Evolutionary conservation across 2,888 invertebrate genomes (phyloP).

Genomic region (Pachliopta kotzebuea): DNA sequence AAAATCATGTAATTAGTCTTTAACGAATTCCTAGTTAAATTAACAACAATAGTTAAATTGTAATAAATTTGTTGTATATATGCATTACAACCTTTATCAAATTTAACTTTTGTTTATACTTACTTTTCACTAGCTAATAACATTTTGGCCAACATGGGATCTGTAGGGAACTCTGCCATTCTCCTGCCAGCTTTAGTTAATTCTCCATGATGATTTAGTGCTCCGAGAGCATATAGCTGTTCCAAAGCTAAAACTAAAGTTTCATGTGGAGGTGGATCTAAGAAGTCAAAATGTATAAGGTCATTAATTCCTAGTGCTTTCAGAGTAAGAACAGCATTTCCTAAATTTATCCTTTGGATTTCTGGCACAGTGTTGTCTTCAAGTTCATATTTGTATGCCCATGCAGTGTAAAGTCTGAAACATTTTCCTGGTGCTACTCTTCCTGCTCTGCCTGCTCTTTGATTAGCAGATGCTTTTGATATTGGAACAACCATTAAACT

Average conservation of each 20-base stretch:
- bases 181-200: slow-evolving; percentile 96
- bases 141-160: slow-evolving; percentile 99
- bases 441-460: slow-evolving; percentile 97
- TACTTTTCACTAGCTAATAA: slow-evolving; percentile 97
- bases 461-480: slow-evolving; percentile 98
- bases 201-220: slow-evolving; percentile 98
- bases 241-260: slow-evolving; percentile 96
- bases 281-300: slow-evolving; percentile 97
- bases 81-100: neutral
- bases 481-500: slow-evolving; percentile 99
- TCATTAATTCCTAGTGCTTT: slow-evolving; percentile 99
- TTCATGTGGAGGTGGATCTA: slow-evolving; percentile 98
- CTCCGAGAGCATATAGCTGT: slow-evolving; percentile 98
- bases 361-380: slow-evolving; percentile 99
- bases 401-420: slow-evolving; percentile 98
- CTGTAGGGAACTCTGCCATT: slow-evolving; percentile 99
- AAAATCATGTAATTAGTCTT: no score
- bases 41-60: no score
- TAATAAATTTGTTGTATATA: neutral
- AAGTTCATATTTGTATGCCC: slow-evolving; percentile 98
- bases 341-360: slow-evolving; percentile 98
- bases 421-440: slow-evolving; percentile 98
- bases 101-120: slow-evolving; percentile 40
- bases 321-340: slow-evolving; percentile 97
- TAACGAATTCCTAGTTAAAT: neutral